Evolutionary conservation across 2,797 vertebrate genomes (phyloP).

Genomic region (Garrulus glandarius): DNA sequence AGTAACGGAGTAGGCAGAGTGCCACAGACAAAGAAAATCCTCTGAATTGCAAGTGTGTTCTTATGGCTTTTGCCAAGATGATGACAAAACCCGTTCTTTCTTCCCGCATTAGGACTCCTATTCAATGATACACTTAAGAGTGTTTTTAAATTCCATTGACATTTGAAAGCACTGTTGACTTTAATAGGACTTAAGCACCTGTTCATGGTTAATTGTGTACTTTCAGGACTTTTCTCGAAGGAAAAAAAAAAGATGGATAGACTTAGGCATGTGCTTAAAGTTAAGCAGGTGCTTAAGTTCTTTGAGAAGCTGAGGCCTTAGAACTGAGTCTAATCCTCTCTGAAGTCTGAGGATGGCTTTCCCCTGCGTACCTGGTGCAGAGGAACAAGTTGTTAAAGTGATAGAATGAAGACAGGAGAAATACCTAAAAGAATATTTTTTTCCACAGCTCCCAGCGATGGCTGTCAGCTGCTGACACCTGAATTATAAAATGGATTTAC

Average conservation of each 20-base stretch:
- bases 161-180: conserved; percentile 65
- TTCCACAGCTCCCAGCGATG: not conserved
- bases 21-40: conserved; percentile 56
- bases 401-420: conserved; percentile 12
- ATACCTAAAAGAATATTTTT: not conserved
- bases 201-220: conserved; percentile 63
- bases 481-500: not conserved
- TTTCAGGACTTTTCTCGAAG: conserved; percentile 12
- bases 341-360: not conserved
- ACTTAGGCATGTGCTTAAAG: conserved; percentile 53
- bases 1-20: conserved; percentile 8
- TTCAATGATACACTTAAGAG: conserved; percentile 46
- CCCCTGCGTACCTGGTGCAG: not conserved
- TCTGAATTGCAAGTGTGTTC: conserved; percentile 56
- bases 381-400: not conserved
- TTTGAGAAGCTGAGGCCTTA: not conserved
- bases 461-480: not conserved
- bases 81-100: conserved; percentile 27
- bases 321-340: not conserved
- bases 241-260: conserved; percentile 3
- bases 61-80: conserved; percentile 33
- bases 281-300: conserved; percentile 60
- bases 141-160: conserved; percentile 58
- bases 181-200: conserved; percentile 65
- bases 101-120: conserved; percentile 38